Base-by-base conservation (phyloP, 2,797 vertebrate genomes). In the Remorina albescens region DNA sequence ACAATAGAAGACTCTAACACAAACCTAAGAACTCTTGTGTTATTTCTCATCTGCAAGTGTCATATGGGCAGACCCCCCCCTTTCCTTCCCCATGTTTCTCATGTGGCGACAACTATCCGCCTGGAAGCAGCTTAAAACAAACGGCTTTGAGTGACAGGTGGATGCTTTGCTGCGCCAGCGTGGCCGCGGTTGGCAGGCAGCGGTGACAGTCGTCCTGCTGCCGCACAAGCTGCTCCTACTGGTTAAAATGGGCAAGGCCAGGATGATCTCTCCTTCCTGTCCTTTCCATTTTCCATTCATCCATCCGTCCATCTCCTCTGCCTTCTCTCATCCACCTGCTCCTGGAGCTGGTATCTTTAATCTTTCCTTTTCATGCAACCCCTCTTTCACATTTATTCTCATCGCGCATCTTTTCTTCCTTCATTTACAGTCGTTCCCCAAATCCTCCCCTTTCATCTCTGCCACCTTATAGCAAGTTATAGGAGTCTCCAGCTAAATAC, bases 141-240 rank as follows among this genome's bases (percentile, higher is more conserved):
- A 79, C 2, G 36, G 60, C 34, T 79, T 89, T 90, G 90, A 93
- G 86, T 91, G 90, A 81, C 93, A 94, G 93, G 92, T 93, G 92
- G 87, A 74, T 76, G 76, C 81, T 74, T 76, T 26, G 77, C 62
- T 49, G 62, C 60, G 81, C 88, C 91, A 86, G 86, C 81, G 46
- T 62, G 88, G 81, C 80, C 71, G 63, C 42, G 71, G 86, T 92
- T 94, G 93, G 94, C 93, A 88, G 73, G 85, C 85, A 72, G 85
- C 74, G 72, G 89, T 78, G 87, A 89, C 91, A 90, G 86, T 84
- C 91, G 58, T 90, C 93, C 93, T 88, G 92, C 93, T 92, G 93
- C 84, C 88, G 79, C 86, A 83, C 94, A 94, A 94, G 92, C 94
- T 95, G 94, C 89, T 93, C 90, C 81, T 76, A 49, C 88, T 88